These are phyloP conservation scores for Alectoris magna DNA, from an alignment of 2,797 vertebrate species.

Conservation along the genomic window DNA sequence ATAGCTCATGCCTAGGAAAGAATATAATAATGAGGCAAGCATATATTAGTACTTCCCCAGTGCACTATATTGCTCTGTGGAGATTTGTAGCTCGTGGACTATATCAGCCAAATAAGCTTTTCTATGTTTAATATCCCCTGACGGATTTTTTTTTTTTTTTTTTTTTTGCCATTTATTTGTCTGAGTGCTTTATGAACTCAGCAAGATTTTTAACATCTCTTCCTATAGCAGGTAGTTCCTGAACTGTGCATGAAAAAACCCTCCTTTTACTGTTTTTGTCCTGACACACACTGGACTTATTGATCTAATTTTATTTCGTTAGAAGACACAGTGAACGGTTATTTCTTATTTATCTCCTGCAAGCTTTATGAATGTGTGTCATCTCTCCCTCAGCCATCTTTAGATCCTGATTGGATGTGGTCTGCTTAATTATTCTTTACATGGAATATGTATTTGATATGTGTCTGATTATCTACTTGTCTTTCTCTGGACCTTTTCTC, in stretches of 20 bases:
- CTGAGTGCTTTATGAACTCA: constrained; percentile 3
- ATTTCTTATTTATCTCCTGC: constrained; percentile 15
- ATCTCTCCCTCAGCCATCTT: background rate
- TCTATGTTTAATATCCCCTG: constrained; percentile 1
- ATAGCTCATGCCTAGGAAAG: background rate
- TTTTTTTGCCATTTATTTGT: background rate
- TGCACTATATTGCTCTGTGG: background rate
- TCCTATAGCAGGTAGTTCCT: background rate
- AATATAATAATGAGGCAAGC: background rate
- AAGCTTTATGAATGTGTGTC: constrained; percentile 10
- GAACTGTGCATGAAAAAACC: background rate
- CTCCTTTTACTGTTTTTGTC: background rate
- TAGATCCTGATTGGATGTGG: background rate
- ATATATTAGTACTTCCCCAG: background rate
- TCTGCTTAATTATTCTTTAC: background rate
- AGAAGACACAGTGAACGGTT: constrained; percentile 20
- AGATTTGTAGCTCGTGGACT: background rate
- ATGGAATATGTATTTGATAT: background rate
- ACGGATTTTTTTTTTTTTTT: background rate
- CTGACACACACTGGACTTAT: background rate
- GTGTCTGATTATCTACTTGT: background rate
- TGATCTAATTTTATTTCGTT: constrained; percentile 37
- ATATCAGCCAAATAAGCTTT: constrained; percentile 14
- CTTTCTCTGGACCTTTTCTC: background rate
- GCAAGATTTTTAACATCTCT: constrained; percentile 6